phyloP scores from a whole-genome alignment of 2,113 vertebrate species.

The Halichoerus grypus region DNA sequence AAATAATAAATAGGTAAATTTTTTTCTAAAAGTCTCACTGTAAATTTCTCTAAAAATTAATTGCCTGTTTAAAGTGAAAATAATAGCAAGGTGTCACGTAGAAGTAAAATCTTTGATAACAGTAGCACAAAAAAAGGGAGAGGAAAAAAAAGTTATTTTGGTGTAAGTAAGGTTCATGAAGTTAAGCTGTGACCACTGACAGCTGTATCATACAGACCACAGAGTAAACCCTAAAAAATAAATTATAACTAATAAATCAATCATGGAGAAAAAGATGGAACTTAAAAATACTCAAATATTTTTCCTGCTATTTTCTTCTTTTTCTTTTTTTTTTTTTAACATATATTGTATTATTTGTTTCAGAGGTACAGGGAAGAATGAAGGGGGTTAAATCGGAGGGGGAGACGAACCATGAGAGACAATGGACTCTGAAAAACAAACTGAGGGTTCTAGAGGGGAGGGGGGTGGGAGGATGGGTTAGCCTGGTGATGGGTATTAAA shows the following conservation, averaged over 20 bases:
- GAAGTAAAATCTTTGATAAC: not conserved
- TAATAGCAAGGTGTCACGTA: not conserved
- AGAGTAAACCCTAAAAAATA: not conserved
- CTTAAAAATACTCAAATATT: not conserved
- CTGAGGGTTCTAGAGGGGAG: no score
- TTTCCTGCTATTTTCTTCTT: no score
- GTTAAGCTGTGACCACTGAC: not conserved
- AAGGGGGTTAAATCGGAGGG: no score
- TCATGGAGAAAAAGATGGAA: not conserved
- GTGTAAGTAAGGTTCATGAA: not conserved
- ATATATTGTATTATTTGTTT: no score
- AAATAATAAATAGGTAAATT: not conserved
- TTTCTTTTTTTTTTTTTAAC: no score
- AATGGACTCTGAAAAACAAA: no score
- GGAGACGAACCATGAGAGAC: no score
- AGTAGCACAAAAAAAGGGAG: not conserved
- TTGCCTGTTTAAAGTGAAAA: not conserved
- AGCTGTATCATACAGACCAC: not conserved
- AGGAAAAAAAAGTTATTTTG: not conserved
- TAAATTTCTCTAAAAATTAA: slow-evolving; percentile 12
- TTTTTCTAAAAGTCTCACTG: not conserved
- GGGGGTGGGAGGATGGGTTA: no score
- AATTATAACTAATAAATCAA: not conserved
- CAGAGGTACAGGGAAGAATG: no score
- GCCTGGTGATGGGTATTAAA: no score